Base-by-base conservation (phyloP, 2,888 invertebrate genomes). In the Ypsolopha sequella region DNA sequence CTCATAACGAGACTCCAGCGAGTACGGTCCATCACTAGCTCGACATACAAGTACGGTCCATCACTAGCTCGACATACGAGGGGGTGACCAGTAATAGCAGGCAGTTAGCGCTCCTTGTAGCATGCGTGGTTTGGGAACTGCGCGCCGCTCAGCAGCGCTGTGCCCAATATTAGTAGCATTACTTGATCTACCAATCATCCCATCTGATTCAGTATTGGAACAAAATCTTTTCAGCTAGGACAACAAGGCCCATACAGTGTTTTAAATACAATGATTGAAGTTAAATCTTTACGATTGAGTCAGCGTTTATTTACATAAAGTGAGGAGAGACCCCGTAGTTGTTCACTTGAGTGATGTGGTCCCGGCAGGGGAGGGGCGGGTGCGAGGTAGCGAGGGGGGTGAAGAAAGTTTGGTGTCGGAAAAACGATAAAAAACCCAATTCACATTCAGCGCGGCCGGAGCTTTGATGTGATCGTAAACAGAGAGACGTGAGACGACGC, bases 101-200 rank as follows among this genome's bases (percentile, higher is more conserved):
- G 81, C 84, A 84, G 85, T 85, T 85, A 84, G 81, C 73, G 75
- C 68, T 72, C 81, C 80, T 85, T 85, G 80, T 85, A 71, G 71
- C 69, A 76, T 80, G 84, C 80, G 84, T 80, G 84, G 82, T 80
- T 80, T 78, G 78, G 75, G 70, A 78, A 76, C 80, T 76, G 4
- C 51, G 7, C 9, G 13, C 11, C 8, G 41, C 41, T 14, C 3
- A 2, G 14, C 13, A 14, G 14, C 41, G 41, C 1, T 41, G 24
- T 24, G 24, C 24, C 24, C 24, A 24, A 24, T 24, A 24, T 24
- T 24, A 24, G 2, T 24, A 3, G 24, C 24, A 24, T 24, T 24
- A 24, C 24, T 24, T 24, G 24, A 24, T 24, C 24, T 4, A 24
- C 24, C 2, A 24, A 24, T 24, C 24, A n/a, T n/a, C n/a, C n/a